Evolutionary conservation across 2,888 invertebrate genomes (phyloP).

Genomic region (Chirona hameri): DNA sequence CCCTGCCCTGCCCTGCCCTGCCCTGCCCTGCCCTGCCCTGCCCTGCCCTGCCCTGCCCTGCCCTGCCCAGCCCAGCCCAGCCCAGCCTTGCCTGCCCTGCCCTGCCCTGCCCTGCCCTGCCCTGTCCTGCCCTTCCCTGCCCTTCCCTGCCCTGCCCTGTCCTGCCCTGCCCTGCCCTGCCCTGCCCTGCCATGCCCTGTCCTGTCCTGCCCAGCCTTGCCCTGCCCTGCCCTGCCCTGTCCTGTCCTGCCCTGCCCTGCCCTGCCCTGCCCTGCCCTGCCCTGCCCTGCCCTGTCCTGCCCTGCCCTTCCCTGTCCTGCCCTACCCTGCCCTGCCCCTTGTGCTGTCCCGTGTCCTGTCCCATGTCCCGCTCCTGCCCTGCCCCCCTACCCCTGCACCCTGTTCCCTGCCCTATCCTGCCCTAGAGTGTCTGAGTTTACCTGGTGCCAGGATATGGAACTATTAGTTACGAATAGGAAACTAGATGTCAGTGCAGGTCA

Average conservation of each 20-base stretch:
- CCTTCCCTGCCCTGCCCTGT: neutral
- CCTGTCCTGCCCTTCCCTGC: neutral
- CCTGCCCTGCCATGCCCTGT: neutral
- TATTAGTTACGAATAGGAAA: too few relatives aligned
- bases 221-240: conserved; percentile 29
- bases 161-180: neutral
- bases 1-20: neutral
- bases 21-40: neutral
- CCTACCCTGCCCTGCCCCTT: too few relatives aligned
- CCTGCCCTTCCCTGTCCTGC: too few relatives aligned
- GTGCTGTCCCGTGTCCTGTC: too few relatives aligned
- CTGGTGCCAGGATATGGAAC: too few relatives aligned
- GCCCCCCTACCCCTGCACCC: too few relatives aligned
- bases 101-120: too few relatives aligned
- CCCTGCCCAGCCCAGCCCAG: neutral
- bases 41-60: neutral
- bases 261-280: neutral
- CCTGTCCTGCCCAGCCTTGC: neutral
- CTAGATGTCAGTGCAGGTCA: too few relatives aligned
- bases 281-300: too few relatives aligned
- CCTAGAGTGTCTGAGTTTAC: too few relatives aligned
- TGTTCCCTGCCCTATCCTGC: too few relatives aligned
- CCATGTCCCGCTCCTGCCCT: too few relatives aligned
- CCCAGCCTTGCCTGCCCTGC: neutral
- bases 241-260: conserved; percentile 24